phyloP scores from a whole-genome alignment of 1,140 invertebrate genomes.

The Venturia canescens region DNA sequence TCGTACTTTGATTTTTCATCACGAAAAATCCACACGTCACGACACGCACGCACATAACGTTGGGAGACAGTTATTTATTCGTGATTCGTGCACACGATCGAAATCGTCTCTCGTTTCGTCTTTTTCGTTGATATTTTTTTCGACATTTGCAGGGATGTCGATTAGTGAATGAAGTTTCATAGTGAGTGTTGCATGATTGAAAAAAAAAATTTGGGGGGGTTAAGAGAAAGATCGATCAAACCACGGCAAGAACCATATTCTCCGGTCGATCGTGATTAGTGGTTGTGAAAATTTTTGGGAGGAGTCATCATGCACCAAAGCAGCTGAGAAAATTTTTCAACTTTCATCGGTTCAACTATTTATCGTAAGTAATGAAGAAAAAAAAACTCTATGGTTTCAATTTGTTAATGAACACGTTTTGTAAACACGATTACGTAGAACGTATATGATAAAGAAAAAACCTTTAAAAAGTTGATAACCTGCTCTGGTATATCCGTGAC shows the following conservation, averaged over 20 bases:
- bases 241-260: conserved; percentile 65
- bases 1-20: not conserved
- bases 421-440: too few relatives aligned
- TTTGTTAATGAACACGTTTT: too few relatives aligned
- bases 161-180: too few relatives aligned
- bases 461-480: conserved; percentile 85
- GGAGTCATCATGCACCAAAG: conserved; percentile 64
- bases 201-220: conserved; percentile 61
- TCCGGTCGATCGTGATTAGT: conserved; percentile 72
- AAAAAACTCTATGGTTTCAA: too few relatives aligned
- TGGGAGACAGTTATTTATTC: too few relatives aligned
- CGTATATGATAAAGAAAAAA: conserved; percentile 71
- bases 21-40: conserved; percentile 21
- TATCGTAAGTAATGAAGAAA: too few relatives aligned
- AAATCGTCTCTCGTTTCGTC: too few relatives aligned
- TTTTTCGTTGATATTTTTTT: not conserved
- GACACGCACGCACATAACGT: too few relatives aligned
- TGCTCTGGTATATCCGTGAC: conserved; percentile 80
- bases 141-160: not conserved
- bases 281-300: conserved; percentile 71
- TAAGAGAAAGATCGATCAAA: conserved; percentile 70
- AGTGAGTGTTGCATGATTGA: not conserved
- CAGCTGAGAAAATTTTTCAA: conserved; percentile 45
- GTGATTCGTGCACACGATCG: not conserved
- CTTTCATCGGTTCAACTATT: too few relatives aligned